These are phyloP conservation scores for Gonatopus flavifemur DNA, from an alignment of 1,140 invertebrate genomes.

Conservation along the genomic window DNA sequence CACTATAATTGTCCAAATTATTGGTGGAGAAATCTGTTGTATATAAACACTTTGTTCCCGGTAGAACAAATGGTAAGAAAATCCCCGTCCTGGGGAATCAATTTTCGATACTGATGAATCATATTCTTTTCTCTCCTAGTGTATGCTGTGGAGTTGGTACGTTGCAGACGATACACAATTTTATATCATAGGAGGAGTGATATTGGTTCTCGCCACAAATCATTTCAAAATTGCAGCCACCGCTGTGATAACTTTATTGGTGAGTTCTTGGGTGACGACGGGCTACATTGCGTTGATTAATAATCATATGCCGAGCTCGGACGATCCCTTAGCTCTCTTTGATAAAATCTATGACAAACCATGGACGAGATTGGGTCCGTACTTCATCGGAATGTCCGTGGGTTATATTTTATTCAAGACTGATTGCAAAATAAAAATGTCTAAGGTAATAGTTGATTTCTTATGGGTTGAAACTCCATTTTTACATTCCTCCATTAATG, in stretches of 20 bases:
- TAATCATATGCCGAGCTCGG: conserved; percentile 75
- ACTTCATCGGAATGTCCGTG: conserved; percentile 79
- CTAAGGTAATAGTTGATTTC: conserved; percentile 67
- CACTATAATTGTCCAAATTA: conserved; percentile 80
- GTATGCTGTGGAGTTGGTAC: conserved; percentile 89
- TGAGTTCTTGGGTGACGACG: conserved; percentile 77
- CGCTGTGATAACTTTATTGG: conserved; percentile 65
- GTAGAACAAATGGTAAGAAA: conserved; percentile 79
- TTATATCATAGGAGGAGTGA: conserved; percentile 76
- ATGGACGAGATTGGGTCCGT: conserved; percentile 80
- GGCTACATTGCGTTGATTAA: conserved; percentile 77
- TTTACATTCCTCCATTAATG: background rate
- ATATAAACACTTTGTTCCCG: conserved; percentile 82
- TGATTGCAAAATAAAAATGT: conserved; percentile 76
- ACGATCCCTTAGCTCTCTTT: conserved; percentile 80
- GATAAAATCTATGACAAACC: conserved; percentile 89
- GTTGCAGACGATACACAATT: conserved; percentile 85
- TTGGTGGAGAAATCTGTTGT: conserved; percentile 84
- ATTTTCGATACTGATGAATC: too few relatives aligned
- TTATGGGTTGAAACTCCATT: background rate
- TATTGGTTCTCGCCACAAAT: conserved; percentile 74
- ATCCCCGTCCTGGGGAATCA: background rate
- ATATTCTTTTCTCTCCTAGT: conserved; percentile 59
- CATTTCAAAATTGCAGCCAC: conserved; percentile 73
- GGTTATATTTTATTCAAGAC: conserved; percentile 82